phyloP scores from a whole-genome alignment of 2,888 invertebrate genomes.

The Pantelozetes paolii region DNA sequence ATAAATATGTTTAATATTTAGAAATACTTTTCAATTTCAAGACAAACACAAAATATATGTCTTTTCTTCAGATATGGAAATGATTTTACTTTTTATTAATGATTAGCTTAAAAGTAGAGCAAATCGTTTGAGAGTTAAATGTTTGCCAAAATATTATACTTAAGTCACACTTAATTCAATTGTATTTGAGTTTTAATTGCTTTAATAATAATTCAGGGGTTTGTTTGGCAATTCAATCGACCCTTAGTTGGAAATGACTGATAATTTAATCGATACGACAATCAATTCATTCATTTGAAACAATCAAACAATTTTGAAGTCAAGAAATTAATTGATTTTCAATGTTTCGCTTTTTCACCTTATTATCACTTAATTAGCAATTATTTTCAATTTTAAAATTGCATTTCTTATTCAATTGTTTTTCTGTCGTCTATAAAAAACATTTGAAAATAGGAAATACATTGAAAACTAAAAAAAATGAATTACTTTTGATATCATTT shows the following conservation, averaged over 20 bases:
- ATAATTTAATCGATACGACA: no score
- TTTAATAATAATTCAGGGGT: neutral
- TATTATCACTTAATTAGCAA: no score
- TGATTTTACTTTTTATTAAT: neutral
- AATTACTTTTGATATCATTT: neutral
- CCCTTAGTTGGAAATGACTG: neutral
- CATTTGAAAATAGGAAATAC: neutral
- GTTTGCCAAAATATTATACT: neutral
- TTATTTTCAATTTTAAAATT: no score
- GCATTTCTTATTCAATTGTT: no score
- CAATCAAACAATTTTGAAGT: no score
- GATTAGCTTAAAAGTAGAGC: neutral
- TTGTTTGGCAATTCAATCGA: neutral
- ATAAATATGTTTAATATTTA: no score
- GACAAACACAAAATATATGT: neutral
- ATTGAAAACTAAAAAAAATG: neutral
- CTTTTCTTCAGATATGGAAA: neutral
- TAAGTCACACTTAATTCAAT: conserved; percentile 12
- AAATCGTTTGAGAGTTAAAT: neutral
- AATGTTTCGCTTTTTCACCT: no score
- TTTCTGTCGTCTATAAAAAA: no score
- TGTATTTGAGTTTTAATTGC: neutral
- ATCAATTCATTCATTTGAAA: no score
- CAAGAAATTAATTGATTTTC: no score
- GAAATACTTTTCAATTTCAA: neutral